phyloP scores from a whole-genome alignment of 23 tunicate genomes.

The Styela plicata region DNA sequence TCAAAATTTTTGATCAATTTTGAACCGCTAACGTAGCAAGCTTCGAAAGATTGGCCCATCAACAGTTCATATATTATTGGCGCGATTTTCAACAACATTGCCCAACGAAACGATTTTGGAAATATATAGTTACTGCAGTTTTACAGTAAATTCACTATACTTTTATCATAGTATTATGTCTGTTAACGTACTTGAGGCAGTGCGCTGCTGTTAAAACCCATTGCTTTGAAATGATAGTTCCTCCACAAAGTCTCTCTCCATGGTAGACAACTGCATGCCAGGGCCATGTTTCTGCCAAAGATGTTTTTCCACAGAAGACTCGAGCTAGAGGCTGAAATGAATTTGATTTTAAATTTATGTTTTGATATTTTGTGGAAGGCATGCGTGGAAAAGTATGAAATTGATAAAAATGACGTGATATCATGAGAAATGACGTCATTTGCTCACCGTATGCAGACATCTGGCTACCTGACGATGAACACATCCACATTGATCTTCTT shows the following conservation, averaged over 20 bases:
- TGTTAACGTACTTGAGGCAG: conserved; percentile 78
- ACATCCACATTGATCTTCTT: conserved; percentile 17
- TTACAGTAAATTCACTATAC: too few species aligned
- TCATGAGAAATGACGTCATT: conserved; percentile 36
- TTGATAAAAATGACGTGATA: conserved; percentile 28
- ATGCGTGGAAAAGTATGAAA: neutral
- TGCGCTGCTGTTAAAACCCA: conserved; percentile 85
- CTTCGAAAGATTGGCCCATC: too few species aligned
- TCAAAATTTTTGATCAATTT: too few species aligned
- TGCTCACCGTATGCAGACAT: conserved; percentile 24
- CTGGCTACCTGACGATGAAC: conserved; percentile 18
- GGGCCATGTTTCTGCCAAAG: conserved; percentile 46
- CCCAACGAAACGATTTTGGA: too few species aligned
- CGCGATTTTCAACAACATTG: too few species aligned
- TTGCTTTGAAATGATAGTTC: conserved; percentile 50
- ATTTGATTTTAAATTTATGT: neutral
- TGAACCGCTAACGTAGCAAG: too few species aligned
- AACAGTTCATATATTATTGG: too few species aligned
- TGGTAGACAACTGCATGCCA: conserved; percentile 75
- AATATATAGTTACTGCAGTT: too few species aligned
- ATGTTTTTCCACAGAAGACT: conserved; percentile 44
- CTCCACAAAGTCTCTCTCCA: conserved; percentile 56
- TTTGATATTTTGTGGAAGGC: neutral
- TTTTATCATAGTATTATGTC: too few species aligned
- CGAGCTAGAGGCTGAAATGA: conserved; percentile 25